Evolutionary conservation across 2,797 vertebrate species (phyloP).

Genomic region (Amphiprion clarkii): DNA sequence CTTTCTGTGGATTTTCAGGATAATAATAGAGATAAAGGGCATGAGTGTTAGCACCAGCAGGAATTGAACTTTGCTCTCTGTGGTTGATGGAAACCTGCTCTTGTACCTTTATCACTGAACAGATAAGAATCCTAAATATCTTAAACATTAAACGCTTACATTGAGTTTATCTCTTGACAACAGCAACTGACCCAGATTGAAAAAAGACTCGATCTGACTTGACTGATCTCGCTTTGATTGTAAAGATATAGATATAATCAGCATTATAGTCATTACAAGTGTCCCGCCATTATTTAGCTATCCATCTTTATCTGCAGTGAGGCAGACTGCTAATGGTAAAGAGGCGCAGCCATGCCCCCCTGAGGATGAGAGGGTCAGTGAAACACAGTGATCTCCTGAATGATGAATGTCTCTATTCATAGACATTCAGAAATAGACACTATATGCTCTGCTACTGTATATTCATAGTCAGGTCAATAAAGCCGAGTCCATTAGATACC

Average conservation of each 20-base stretch:
- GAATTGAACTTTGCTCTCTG: constrained; percentile 21
- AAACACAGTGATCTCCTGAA: constrained; percentile 41
- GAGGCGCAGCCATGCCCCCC: background rate
- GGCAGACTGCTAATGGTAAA: constrained; percentile 35
- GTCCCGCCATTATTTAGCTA: constrained; percentile 34
- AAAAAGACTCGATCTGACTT: constrained; percentile 12
- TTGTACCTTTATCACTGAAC: background rate
- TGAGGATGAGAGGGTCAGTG: constrained; percentile 26
- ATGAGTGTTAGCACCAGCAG: background rate
- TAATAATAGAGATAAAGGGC: too few species aligned
- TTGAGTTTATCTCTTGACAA: constrained; percentile 31
- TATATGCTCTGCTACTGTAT: constrained; percentile 51
- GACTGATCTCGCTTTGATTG: constrained; percentile 44
- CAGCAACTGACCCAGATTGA: constrained; percentile 26
- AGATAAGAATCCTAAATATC: constrained; percentile 32
- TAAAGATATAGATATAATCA: constrained; percentile 41
- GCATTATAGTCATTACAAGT: constrained; percentile 20
- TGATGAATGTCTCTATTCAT: constrained; percentile 59
- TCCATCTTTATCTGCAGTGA: constrained; percentile 34
- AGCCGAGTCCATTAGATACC: constrained; percentile 65
- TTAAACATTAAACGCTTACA: constrained; percentile 7
- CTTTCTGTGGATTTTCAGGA: background rate
- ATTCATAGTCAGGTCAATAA: constrained; percentile 67
- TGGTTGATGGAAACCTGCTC: constrained; percentile 28
- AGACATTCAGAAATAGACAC: constrained; percentile 60